phyloP scores from a whole-genome alignment of 2,797 vertebrate genomes.

The Enteromius trimaculatus region DNA sequence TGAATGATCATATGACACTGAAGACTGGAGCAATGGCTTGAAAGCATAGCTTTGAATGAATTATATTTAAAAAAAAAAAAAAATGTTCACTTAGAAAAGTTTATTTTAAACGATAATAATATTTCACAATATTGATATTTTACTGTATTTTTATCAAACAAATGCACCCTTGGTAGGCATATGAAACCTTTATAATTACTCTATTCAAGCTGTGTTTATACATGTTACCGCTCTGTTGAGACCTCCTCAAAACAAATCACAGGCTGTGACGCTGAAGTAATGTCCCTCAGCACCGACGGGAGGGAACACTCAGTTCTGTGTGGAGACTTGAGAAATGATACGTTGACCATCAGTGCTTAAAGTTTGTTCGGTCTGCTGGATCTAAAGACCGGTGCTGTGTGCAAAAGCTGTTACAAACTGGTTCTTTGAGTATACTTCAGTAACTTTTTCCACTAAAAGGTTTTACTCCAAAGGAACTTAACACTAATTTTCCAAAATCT shows the following conservation, averaged over 20 bases:
- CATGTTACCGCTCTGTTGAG: not conserved
- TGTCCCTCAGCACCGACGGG: slow-evolving; percentile 2
- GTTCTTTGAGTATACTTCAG: not conserved
- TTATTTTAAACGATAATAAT: not conserved
- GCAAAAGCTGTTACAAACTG: not conserved
- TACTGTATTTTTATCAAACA: not conserved
- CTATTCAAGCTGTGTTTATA: slow-evolving; percentile 13
- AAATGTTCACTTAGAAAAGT: not conserved
- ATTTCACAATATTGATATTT: not conserved
- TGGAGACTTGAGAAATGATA: slow-evolving; percentile 20
- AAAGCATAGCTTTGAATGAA: not conserved
- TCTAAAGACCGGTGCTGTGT: not conserved
- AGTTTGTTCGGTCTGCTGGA: not conserved
- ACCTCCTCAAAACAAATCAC: not conserved
- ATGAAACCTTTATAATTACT: not conserved
- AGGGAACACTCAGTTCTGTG: slow-evolving; percentile 24
- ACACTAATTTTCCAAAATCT: not conserved
- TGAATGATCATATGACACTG: not conserved
- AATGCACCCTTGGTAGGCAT: not conserved
- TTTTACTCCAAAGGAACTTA: not conserved
- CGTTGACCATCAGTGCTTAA: slow-evolving; percentile 16
- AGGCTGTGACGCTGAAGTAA: slow-evolving; percentile 10
- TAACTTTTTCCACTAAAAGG: not conserved
- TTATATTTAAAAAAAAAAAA: not conserved
- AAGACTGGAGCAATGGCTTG: not conserved